phyloP scores from a whole-genome alignment of 2,888 invertebrate genomes.

The Torymus tubicola region DNA sequence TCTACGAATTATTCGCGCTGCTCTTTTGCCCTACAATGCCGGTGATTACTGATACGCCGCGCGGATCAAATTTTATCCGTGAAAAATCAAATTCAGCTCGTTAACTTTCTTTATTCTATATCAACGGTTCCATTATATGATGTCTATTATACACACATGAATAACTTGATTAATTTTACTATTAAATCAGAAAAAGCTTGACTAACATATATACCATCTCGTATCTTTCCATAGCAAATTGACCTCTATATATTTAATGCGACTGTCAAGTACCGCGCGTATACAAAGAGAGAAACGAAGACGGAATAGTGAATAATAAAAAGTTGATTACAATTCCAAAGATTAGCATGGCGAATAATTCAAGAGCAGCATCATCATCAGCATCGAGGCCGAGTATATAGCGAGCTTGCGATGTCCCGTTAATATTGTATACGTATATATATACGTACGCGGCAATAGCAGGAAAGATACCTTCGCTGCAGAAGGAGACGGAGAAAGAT shows the following conservation, averaged over 20 bases:
- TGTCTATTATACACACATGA: no score
- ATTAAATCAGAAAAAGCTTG: no score
- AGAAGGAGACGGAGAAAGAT: conserved; percentile 15
- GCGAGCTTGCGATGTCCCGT: no score
- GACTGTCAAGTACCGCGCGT: no score
- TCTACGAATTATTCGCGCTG: conserved; percentile 19
- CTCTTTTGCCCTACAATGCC: conserved; percentile 22
- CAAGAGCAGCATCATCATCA: neutral
- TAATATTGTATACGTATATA: no score
- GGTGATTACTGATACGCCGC: conserved; percentile 6
- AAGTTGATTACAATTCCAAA: conserved; percentile 3
- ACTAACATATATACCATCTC: no score
- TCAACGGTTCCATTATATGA: no score
- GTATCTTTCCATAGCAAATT: no score
- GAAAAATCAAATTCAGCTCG: conserved; percentile 23
- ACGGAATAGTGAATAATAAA: neutral
- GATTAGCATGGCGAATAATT: conserved; percentile 12
- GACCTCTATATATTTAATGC: no score
- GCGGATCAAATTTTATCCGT: conserved; percentile 32
- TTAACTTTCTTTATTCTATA: conserved; percentile 4
- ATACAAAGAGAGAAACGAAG: no score
- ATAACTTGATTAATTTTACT: no score
- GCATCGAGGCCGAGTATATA: no score
- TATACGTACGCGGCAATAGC: neutral
- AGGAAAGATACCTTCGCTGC: neutral